Evolutionary conservation across 1,140 invertebrate species (phyloP).

Genomic region (Aleiodes sp.): DNA sequence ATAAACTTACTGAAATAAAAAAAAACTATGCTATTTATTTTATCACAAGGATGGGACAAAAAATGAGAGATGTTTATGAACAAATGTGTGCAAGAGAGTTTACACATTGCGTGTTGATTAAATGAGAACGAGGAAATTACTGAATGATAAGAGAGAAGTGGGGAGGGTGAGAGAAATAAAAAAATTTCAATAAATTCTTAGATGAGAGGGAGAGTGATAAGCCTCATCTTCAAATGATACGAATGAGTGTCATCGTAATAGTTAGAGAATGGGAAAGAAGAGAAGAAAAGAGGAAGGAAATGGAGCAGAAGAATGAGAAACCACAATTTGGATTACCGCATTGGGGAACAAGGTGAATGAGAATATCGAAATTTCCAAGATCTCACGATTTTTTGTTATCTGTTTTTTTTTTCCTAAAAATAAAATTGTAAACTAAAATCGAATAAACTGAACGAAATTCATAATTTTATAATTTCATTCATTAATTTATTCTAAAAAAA

Average conservation of each 20-base stretch:
- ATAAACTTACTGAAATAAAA: too few relatives aligned
- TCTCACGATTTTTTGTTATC: neutral
- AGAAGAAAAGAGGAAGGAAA: constrained; percentile 33
- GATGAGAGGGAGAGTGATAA: constrained; percentile 28
- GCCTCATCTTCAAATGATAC: neutral
- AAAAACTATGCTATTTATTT: neutral
- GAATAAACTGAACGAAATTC: too few relatives aligned
- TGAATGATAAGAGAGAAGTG: too few relatives aligned
- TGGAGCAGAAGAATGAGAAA: constrained; percentile 31
- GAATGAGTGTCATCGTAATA: neutral
- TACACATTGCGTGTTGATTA: too few relatives aligned
- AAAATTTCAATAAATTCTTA: constrained; percentile 24
- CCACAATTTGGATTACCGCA: constrained; percentile 22
- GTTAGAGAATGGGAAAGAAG: too few relatives aligned
- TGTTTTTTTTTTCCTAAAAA: neutral
- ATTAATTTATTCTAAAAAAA: too few relatives aligned
- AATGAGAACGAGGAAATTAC: constrained; percentile 10
- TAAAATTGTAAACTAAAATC: too few relatives aligned
- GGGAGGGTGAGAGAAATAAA: constrained; percentile 7
- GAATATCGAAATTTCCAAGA: neutral
- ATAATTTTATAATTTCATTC: too few relatives aligned
- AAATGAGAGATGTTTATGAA: too few relatives aligned
- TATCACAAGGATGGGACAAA: too few relatives aligned
- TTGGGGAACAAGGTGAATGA: neutral
- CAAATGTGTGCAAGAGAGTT: too few relatives aligned